Base-by-base conservation (phyloP, 2,797 vertebrate genomes). In the Capromys pilorides region DNA sequence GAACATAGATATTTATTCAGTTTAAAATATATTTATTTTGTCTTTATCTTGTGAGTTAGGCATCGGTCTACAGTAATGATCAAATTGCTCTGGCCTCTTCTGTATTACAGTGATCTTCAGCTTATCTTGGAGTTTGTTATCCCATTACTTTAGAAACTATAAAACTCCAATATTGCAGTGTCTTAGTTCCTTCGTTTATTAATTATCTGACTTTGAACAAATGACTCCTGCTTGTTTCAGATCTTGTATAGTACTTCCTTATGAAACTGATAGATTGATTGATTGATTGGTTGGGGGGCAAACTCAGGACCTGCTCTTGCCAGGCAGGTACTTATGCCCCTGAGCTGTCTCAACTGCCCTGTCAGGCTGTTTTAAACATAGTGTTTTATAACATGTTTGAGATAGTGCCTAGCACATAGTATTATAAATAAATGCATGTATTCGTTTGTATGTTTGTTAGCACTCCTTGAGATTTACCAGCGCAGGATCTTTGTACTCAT, bases 171-270 rank as follows among this genome's bases (percentile, higher is more conserved):
- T 93, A 67, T 33, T 91, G 0, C 24, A 24, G 21, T 90, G 13
- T 90, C 18, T 21, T 87, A 66, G 41, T 22, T 59, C 45, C 18
- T 91, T 51, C 51, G 45, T 81, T 84, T 93, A 36, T 82, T 96
- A 91, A 39, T 28, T 93, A 13, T 41, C 51, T 7, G 26, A 91
- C 66, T 92, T 85, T 62, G 81, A 87, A 24, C 62, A 90, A 61
- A 75, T 87, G 45, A 49, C 19, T 69, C 84, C 24, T 93, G 39
- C n/a, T 26, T 93, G n/a, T 81, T 95, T 62, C 24, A 41, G 26
- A 2, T 89, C 93, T 95, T 94, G 57, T 90, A 51, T 95, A 83
- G 18, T 73, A 51, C 45, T 18, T 96, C 39, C 1, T 84, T 21
- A 14, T 86, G 69, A 89, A 16, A n/a, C 49, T 39, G 28, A 57